phyloP scores from a whole-genome alignment of 2,797 vertebrate species.

The Amazonetta brasiliensis region DNA sequence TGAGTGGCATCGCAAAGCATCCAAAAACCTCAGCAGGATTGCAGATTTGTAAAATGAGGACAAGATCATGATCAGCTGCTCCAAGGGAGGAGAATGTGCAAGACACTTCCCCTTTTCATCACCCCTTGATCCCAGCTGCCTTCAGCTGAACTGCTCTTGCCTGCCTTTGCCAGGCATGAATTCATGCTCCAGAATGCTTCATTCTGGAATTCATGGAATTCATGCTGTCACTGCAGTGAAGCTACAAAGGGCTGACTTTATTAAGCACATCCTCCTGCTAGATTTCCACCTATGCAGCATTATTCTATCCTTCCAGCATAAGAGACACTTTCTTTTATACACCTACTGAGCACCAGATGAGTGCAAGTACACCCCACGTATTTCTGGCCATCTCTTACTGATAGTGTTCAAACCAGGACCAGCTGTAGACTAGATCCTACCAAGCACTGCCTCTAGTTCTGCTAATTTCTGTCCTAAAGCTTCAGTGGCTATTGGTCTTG shows the following conservation, averaged over 20 bases:
- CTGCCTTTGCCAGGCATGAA: neutral
- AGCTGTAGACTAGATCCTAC: neutral
- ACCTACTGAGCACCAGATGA: neutral
- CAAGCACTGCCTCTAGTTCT: neutral
- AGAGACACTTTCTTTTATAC: neutral
- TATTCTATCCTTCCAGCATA: neutral
- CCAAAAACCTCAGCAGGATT: neutral
- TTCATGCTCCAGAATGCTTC: neutral
- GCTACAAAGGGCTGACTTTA: neutral
- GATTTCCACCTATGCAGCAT: neutral
- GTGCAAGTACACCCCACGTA: neutral
- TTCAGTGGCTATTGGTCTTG: neutral
- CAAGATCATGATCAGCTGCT: neutral
- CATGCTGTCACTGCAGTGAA: neutral
- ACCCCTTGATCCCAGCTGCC: neutral
- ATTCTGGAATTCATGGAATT: no score
- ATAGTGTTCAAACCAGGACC: neutral
- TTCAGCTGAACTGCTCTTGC: neutral
- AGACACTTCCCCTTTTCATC: neutral
- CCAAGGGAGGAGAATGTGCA: neutral
- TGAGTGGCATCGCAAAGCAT: neutral
- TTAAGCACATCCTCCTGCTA: constrained; percentile 5
- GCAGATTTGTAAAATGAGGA: neutral
- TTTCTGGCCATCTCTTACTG: neutral
- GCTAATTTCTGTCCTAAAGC: neutral